These are phyloP conservation scores for Bujurquina vittata DNA, from an alignment of 2,113 vertebrate species.

Conservation along the genomic window DNA sequence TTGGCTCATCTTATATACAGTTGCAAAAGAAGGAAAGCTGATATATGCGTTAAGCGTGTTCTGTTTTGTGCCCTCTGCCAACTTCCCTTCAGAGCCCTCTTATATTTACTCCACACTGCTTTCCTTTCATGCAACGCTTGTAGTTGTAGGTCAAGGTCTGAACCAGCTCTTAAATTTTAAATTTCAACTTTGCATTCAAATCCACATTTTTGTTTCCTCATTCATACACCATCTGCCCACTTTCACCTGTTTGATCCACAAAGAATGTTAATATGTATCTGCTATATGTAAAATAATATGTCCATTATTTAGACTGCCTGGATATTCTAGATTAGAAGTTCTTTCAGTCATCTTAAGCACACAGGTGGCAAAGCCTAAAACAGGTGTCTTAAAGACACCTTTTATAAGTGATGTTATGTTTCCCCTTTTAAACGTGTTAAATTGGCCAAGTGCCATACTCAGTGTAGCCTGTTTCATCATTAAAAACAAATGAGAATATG, in stretches of 20 bases:
- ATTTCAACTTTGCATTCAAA: neutral
- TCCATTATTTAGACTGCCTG: neutral
- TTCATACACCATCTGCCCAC: neutral
- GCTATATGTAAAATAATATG: neutral
- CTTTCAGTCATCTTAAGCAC: neutral
- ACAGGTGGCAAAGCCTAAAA: neutral
- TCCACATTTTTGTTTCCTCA: neutral
- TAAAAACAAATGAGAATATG: neutral
- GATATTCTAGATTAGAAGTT: neutral
- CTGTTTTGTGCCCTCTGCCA: neutral
- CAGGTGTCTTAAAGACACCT: neutral
- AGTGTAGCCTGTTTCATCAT: neutral
- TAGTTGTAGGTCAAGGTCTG: neutral
- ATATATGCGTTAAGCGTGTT: too few species aligned
- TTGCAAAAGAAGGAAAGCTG: neutral
- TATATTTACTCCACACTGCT: neutral
- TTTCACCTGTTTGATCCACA: neutral
- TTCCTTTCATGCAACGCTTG: neutral
- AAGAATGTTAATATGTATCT: neutral
- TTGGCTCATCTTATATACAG: neutral
- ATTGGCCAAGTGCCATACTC: neutral
- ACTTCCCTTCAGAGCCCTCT: neutral
- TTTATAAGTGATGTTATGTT: neutral
- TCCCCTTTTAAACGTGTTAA: neutral
- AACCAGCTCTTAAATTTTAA: neutral